Percentiles rank a stretch among this genome's conserved stretches.
Evolutionary conservation across 2,797 vertebrate genomes (phyloP).

Genomic region (Percopsis omiscomaycus): DNA sequence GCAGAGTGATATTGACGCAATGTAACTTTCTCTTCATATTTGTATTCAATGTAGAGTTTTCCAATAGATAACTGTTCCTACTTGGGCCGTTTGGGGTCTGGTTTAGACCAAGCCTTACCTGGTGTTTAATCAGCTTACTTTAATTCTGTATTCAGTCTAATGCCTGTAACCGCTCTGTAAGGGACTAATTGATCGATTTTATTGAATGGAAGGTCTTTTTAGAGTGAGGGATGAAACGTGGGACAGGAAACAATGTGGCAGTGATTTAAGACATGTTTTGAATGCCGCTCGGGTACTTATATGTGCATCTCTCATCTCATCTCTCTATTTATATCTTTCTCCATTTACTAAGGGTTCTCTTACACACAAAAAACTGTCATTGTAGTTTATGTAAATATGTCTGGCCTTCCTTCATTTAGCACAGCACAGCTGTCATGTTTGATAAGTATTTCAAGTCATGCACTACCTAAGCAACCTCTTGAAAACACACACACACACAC

Average conservation of each 20-base stretch:
- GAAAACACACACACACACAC: slow-evolving; percentile 1
- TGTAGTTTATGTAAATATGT: too few relatives aligned
- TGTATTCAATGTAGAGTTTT: too few relatives aligned
- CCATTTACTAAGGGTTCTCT: background rate
- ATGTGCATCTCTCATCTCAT: slow-evolving; percentile 11
- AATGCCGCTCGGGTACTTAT: slow-evolving; percentile 22
- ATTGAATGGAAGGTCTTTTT: slow-evolving; percentile 31
- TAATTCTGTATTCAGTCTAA: slow-evolving; percentile 43
- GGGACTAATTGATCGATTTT: slow-evolving; percentile 37
- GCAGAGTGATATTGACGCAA: too few relatives aligned
- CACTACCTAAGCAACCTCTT: background rate
- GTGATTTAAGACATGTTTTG: slow-evolving; percentile 50
- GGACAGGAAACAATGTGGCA: slow-evolving; percentile 42
- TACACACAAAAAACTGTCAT: slow-evolving; percentile 5
- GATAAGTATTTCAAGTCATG: too few relatives aligned
- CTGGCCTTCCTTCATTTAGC: too few relatives aligned
- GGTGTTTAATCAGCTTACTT: slow-evolving; percentile 37
- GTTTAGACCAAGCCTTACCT: slow-evolving; percentile 18
- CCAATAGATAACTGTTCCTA: slow-evolving; percentile 8
- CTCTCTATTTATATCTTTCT: background rate
- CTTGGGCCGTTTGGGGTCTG: background rate
- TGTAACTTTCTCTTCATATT: too few relatives aligned
- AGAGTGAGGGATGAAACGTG: slow-evolving; percentile 26
- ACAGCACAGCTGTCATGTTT: too few relatives aligned
- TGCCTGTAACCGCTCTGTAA: slow-evolving; percentile 31